Evolutionary conservation across 1,140 invertebrate genomes (phyloP), one percentile per base, ranked within the genome.

Genomic region (Platyscapa corneri): DNA sequence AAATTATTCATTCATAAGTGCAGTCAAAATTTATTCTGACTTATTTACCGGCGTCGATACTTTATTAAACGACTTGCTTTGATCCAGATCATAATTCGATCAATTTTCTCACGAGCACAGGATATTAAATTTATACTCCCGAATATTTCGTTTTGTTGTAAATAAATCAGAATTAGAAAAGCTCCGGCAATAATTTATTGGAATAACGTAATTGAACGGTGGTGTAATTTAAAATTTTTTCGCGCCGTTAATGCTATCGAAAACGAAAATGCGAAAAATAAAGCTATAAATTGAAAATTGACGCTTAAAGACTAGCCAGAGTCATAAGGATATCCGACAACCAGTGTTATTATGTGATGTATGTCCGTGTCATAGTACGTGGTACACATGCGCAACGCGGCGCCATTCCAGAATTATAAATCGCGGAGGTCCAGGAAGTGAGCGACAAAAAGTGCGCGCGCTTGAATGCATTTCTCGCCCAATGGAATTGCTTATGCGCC

Each of bases 311-410:
- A 42, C 27, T 79, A 79, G 65, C 56, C 16, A 79, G 27, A 79
- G 42, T 42, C 32, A 34, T 64, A 39, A 39, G 56, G 60, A 65
- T n/a, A 79, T 79, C 37, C 34, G 78, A 20, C 30, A 3, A n/a
- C n/a, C n/a, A n/a, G n/a, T 34, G 64, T n/a, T 81, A 70, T 67
- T 67, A 81, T 79, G 8, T 53, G 34, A 37, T 65, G 14, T 65
- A 80, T 86, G 85, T 80, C 79, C 83, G 32, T 78, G 18, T 14
- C 56, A 14, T 34, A 46, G 60, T n/a, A n/a, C n/a, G n/a, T n/a
- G n/a, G n/a, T n/a, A n/a, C n/a, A n/a, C n/a, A n/a, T n/a, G n/a
- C n/a, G n/a, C n/a, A n/a, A n/a, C n/a, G n/a, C n/a, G n/a, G n/a
- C n/a, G n/a, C n/a, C n/a, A n/a, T n/a, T n/a, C n/a, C n/a, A n/a